Evolutionary conservation across 2,113 vertebrate species (phyloP), one percentile per base, ranked within the genome.

Genomic region (Bothrops jararaca): DNA sequence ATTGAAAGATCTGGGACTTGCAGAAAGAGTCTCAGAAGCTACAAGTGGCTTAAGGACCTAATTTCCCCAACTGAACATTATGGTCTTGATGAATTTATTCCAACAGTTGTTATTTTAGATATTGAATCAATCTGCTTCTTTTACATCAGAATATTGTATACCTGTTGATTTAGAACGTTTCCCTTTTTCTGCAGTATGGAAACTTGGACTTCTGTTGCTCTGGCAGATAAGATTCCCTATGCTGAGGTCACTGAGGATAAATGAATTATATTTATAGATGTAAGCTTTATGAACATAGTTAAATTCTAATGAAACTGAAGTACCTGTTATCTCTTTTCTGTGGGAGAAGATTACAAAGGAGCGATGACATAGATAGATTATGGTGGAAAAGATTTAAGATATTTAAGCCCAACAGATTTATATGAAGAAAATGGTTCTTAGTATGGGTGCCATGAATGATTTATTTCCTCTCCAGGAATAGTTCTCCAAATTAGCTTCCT

Each of bases 261-360:
- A 88, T 22, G 42, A 8, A 85, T 64, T 93, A 93, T 39, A 87
- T 86, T 86, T 86, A 86, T 86, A 86, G 85, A 52, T 86, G 13
- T 42, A 86, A 52, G 85, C 13, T 86, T 86, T 86, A 48, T 86
- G 26, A 86, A 29, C 85, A 52, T 86, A 0, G 56, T 94, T 94
- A 95, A 3, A 45, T 95, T 92, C 92, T 93, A 93, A 92, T 94
- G 80, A 85, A 93, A 52, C 74, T 85, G 48, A 85, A 91, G 13
- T 88, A 89, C 48, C 93, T 5, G 39, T 50, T 91, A 94, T 34
- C 52, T 54, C 18, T 91, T 80, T 90, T 42, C 53, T 90, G 53
- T 86, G 45, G 56, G 8, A 86, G 39, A 22, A 64, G 80, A 54
- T 87, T 90, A 29, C 69, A 86, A 92, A 89, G 86, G 26, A 24